Percentiles rank a stretch among this genome's conserved stretches.
These are phyloP conservation scores for Speoplatyrhinus poulsoni DNA, from an alignment of 2,113 vertebrate species.

Conservation along the genomic window DNA sequence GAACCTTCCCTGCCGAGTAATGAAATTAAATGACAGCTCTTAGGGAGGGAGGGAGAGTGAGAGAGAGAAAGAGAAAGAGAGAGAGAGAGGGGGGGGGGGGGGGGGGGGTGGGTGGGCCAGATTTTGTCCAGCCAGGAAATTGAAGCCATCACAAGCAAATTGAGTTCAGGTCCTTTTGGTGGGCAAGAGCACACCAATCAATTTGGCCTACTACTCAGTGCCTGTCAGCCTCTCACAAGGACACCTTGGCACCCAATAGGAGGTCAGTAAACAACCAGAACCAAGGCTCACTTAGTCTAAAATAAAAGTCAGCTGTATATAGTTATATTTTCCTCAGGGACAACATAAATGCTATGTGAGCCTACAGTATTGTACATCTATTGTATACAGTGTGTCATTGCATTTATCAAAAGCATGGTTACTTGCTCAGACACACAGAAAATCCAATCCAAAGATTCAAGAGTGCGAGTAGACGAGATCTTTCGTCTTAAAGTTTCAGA, in stretches of 20 bases:
- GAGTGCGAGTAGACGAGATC: slow-evolving; percentile 7
- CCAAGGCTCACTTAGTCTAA: slow-evolving; percentile 64
- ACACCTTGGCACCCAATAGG: slow-evolving; percentile 76
- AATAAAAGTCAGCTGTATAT: slow-evolving; percentile 60
- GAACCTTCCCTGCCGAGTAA: slow-evolving; percentile 72
- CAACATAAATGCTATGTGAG: slow-evolving; percentile 38
- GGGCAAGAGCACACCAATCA: slow-evolving; percentile 81
- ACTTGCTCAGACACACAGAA: too few relatives aligned
- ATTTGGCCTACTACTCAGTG: slow-evolving; percentile 77
- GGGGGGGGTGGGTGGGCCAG: slow-evolving; percentile 48
- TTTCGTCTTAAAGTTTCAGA: slow-evolving; percentile 11
- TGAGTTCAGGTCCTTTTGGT: slow-evolving; percentile 82
- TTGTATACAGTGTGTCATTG: too few relatives aligned
- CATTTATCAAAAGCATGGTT: too few relatives aligned
- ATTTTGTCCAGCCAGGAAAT: slow-evolving; percentile 78
- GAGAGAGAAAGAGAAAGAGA: slow-evolving; percentile 10
- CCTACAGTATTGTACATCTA: slow-evolving; percentile 1
- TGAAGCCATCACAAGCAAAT: slow-evolving; percentile 83
- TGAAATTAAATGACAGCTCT: slow-evolving; percentile 80
- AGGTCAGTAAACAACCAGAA: slow-evolving; percentile 70
- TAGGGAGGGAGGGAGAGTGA: slow-evolving; percentile 44
- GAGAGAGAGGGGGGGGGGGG: slow-evolving; percentile 3
- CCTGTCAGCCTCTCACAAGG: slow-evolving; percentile 72
- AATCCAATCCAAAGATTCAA: too few relatives aligned
- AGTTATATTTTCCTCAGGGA: slow-evolving; percentile 49